Evolutionary conservation across 1,140 invertebrate genomes (phyloP).

Genomic region (Pseudachorutes palmiensis): DNA sequence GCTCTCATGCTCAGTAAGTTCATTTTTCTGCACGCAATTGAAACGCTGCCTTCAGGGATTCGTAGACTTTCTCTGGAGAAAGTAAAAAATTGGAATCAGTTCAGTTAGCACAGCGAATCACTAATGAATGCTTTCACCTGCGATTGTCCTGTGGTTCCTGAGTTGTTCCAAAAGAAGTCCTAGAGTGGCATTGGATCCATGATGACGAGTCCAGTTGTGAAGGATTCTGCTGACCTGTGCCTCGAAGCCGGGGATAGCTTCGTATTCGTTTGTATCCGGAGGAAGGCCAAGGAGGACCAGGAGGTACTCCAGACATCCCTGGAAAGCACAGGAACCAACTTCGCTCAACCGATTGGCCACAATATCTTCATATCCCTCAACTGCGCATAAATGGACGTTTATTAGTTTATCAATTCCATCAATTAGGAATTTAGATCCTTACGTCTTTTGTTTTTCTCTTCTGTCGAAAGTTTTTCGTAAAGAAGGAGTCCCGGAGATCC

Average conservation of each 20-base stretch:
- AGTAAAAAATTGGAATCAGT: too few species aligned
- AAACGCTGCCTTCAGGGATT: too few species aligned
- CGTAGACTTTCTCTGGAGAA: too few species aligned
- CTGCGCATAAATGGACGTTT: neutral
- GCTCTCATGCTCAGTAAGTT: too few species aligned
- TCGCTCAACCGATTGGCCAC: neutral
- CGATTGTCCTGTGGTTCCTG: neutral
- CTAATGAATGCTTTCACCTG: slow-evolving; percentile 8
- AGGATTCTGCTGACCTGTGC: neutral
- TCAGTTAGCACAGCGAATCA: too few species aligned
- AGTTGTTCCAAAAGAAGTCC: neutral
- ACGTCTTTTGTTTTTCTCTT: neutral
- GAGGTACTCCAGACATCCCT: neutral
- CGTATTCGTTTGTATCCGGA: neutral
- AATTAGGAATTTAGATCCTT: neutral
- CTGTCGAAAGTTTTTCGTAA: neutral
- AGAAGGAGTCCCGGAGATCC: slow-evolving; percentile 1
- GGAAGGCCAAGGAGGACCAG: neutral
- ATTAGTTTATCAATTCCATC: neutral
- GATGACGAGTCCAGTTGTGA: neutral
- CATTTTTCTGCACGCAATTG: too few species aligned
- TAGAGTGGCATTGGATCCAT: neutral
- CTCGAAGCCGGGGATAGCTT: neutral
- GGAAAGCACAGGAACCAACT: neutral
- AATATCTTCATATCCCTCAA: neutral